Base-by-base conservation (phyloP, 2,113 vertebrate species). In the Neodon shergylaensis region DNA sequence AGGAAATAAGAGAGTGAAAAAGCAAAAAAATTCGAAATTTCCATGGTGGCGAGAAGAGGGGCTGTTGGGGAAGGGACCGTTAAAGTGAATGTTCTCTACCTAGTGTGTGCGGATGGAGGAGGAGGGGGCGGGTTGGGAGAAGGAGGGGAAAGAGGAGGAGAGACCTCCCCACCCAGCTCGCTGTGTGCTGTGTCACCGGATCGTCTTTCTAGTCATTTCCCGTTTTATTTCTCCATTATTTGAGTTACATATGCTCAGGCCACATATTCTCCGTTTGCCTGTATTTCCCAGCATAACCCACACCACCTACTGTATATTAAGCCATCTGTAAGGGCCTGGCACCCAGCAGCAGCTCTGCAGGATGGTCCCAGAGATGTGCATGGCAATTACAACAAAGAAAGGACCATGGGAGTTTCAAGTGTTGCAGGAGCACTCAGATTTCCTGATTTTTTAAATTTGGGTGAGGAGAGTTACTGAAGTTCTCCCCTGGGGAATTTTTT, bases 211-310 rank as follows among this genome's bases (percentile, higher is more conserved):
- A 44, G 66, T 81, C 65, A 90, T 97, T 95, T 96, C 68, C 97
- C 95, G n/a, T 97, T 98, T 98, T 98, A 97, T 98, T 98, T 98
- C 98, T 98, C 98, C 97, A 98, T 98, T 98, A 98, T 98, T 98
- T 98, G 97, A 98, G 97, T 95, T 97, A 97, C 98, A 98, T 97
- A 98, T 97, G 98, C 98, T 98, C 97, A 89, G 83, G 98, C 97
- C 97, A 98, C 98, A 98, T 96, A 98, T 96, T 96, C 98, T 97
- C 98, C 95, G 98, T 98, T 96, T 98, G 98, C 98, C 97, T 98
- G 97, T 98, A 97, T 98, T 98, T 98, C 96, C 98, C 92, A 90
- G 96, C 54, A 95, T 98, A 96, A 96, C 94, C 98, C 96, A 94
- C 94, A 97, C 97, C 95, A 98, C 98, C 98, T 98, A 95, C 98